phyloP scores from a whole-genome alignment of 2,888 invertebrate species.

The Criorhina ranunculi region DNA sequence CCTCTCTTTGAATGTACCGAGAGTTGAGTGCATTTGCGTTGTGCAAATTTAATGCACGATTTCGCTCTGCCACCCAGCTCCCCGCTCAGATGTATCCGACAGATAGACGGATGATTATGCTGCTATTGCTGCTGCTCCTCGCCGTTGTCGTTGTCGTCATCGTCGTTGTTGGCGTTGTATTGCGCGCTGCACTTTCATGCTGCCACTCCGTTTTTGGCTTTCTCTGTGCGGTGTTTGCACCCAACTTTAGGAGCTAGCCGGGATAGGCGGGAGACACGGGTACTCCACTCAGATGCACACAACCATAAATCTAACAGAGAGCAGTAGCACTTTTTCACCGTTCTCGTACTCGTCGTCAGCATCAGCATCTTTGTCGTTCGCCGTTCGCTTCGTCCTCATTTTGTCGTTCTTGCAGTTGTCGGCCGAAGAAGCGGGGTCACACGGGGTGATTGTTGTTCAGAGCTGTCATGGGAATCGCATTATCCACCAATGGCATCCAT shows the following conservation, averaged over 20 bases:
- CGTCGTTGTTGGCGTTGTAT: constrained; percentile 14
- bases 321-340: constrained; percentile 74
- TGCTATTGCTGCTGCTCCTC: constrained; percentile 56
- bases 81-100: constrained; percentile 67
- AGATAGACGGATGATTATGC: constrained; percentile 75
- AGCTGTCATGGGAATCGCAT: constrained; percentile 77
- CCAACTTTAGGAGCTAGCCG: constrained; percentile 16
- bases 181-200: constrained; percentile 67
- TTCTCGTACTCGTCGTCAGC: constrained; percentile 47
- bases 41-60: constrained; percentile 77
- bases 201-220: constrained; percentile 71
- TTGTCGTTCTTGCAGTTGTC: constrained; percentile 33
- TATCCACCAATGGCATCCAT: constrained; percentile 77
- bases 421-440: constrained; percentile 51
- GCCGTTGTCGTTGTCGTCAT: constrained; percentile 6
- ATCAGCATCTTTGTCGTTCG: constrained; percentile 22
- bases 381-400: constrained; percentile 48
- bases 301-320: constrained; percentile 71
- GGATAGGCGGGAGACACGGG: constrained; percentile 8
- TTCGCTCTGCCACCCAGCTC: constrained; percentile 67
- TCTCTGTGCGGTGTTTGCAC: constrained; percentile 62
- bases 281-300: constrained; percentile 67
- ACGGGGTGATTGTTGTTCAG: constrained; percentile 72
- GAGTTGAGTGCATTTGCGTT: constrained; percentile 69
- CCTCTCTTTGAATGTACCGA: constrained; percentile 11